phyloP scores from a whole-genome alignment of 1,140 invertebrate species.

The Bombyx mori region DNA sequence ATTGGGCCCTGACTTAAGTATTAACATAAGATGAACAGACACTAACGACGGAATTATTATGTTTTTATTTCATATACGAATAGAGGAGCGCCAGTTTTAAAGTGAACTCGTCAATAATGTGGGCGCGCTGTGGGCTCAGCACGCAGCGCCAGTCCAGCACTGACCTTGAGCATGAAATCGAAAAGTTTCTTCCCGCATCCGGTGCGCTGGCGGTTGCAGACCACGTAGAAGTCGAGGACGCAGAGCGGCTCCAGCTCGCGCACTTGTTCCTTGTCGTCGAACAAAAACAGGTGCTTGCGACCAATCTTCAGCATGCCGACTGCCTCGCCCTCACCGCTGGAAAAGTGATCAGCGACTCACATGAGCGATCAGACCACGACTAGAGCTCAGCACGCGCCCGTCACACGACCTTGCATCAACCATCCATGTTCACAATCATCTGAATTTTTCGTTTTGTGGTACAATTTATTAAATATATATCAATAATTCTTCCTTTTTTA shows the following conservation, averaged over 20 bases:
- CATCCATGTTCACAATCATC: not conserved
- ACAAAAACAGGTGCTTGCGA: slow-evolving; percentile 87
- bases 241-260: slow-evolving; percentile 84
- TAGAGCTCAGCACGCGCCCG: not conserved
- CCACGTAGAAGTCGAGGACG: slow-evolving; percentile 90
- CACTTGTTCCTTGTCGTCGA: slow-evolving; percentile 78
- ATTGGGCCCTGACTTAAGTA: too few relatives aligned
- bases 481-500: not conserved
- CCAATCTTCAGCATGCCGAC: slow-evolving; percentile 89
- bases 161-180: slow-evolving; percentile 79
- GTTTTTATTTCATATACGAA: too few relatives aligned
- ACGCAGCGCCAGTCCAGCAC: not conserved
- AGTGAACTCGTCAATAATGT: too few relatives aligned
- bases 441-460: not conserved
- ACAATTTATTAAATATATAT: not conserved
- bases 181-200: slow-evolving; percentile 85
- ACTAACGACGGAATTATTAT: too few relatives aligned
- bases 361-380: not conserved
- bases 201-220: slow-evolving; percentile 82
- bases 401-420: not conserved
- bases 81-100: too few relatives aligned
- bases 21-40: too few relatives aligned
- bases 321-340: slow-evolving; percentile 73
- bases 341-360: not conserved
- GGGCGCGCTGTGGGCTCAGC: not conserved